phyloP scores from a whole-genome alignment of 2,888 invertebrate genomes.

The Gonocerus acuteangulatus region DNA sequence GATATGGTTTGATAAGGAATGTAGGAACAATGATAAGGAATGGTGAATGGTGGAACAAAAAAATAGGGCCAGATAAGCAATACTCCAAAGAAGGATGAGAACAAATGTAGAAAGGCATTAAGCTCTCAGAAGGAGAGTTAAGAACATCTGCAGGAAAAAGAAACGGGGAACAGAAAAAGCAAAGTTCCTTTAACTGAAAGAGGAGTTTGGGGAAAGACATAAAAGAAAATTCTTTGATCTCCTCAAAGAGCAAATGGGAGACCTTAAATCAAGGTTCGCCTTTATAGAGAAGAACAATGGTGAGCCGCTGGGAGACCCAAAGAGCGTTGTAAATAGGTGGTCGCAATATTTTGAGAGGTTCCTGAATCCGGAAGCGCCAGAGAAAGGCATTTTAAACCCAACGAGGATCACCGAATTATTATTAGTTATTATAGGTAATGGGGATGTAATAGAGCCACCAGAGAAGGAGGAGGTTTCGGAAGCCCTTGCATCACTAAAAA shows the following conservation, averaged over 20 bases:
- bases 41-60: background rate
- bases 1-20: too few species aligned
- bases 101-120: background rate
- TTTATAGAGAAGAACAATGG: background rate
- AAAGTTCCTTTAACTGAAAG: background rate
- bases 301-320: background rate
- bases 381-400: background rate
- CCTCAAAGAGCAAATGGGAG: background rate
- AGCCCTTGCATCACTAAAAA: background rate
- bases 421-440: too few species aligned
- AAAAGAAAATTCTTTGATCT: background rate
- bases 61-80: background rate
- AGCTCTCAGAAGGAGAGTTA: conserved; percentile 2
- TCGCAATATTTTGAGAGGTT: background rate
- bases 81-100: background rate
- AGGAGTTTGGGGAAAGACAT: too few species aligned
- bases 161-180: background rate
- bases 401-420: background rate
- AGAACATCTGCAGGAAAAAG: too few species aligned
- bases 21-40: background rate
- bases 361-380: background rate
- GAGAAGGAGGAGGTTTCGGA: background rate
- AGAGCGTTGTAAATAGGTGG: background rate
- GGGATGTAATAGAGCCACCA: too few species aligned
- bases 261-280: background rate